These are phyloP conservation scores for Holacanthella duospinosa DNA, from an alignment of 2,888 invertebrate species.

Conservation along the genomic window DNA sequence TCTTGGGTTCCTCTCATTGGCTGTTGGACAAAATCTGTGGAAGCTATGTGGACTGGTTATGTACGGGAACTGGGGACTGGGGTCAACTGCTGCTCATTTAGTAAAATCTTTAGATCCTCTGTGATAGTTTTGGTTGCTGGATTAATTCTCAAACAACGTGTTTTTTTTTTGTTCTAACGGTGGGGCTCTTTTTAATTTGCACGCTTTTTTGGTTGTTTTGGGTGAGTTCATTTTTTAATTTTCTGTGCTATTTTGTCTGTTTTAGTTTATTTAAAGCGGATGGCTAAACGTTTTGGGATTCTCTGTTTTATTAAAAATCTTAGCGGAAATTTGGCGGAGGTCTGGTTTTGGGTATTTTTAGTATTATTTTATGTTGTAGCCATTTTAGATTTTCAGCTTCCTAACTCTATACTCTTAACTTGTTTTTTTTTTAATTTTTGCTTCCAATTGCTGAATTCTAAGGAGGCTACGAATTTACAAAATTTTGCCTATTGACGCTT, in stretches of 20 bases:
- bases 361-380: slow-evolving; percentile 9
- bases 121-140: slow-evolving; percentile 2
- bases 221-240: slow-evolving; percentile 1
- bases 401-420: background rate
- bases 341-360: background rate
- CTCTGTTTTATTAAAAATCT: slow-evolving; percentile 2
- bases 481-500: background rate
- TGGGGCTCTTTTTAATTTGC: background rate
- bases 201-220: background rate
- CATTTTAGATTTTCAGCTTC: background rate
- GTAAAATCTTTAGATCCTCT: too few species aligned
- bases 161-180: background rate
- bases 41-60: background rate
- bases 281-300: slow-evolving; percentile 32
- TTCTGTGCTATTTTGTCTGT: background rate
- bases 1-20: too few species aligned
- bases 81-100: background rate
- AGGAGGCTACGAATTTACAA: background rate
- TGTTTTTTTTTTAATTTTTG: background rate
- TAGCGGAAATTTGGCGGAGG: background rate
- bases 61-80: too few species aligned
- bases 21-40: too few species aligned
- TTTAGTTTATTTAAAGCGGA: background rate
- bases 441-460: background rate
- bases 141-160: slow-evolving; percentile 1